phyloP scores from a whole-genome alignment of 2,113 vertebrate species.

The Nanger granti region DNA sequence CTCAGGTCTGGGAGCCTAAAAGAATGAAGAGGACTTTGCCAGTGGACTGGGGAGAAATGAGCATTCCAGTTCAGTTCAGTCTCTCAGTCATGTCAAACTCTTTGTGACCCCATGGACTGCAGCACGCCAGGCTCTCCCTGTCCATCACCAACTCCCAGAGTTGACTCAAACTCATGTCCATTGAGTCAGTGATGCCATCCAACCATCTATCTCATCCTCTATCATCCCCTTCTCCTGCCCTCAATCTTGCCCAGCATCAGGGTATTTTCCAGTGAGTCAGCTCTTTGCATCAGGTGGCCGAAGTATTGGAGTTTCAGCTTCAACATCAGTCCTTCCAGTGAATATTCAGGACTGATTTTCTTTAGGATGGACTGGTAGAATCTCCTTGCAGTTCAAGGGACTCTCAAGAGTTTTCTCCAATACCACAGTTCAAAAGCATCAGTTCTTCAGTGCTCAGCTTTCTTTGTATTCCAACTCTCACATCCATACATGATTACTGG shows the following conservation, averaged over 20 bases:
- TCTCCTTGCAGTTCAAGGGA: background rate
- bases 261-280: background rate
- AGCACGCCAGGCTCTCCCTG: too few species aligned
- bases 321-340: background rate
- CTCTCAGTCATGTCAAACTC: too few species aligned
- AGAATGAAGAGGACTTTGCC: too few species aligned
- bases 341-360: background rate
- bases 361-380: background rate
- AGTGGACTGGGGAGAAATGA: too few species aligned
- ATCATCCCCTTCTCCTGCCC: background rate
- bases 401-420: background rate
- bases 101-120: too few species aligned
- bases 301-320: background rate
- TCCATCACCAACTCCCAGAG: background rate
- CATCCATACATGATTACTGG: background rate
- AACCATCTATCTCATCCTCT: background rate
- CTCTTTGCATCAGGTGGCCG: background rate
- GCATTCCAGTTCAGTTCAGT: too few species aligned
- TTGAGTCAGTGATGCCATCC: background rate
- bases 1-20: too few species aligned
- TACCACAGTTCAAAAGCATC: background rate
- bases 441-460: accelerated
- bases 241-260: background rate
- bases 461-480: background rate
- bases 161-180: background rate